These are phyloP conservation scores for Sciurus niger DNA, from an alignment of 2,113 vertebrate genomes.

Conservation along the genomic window DNA sequence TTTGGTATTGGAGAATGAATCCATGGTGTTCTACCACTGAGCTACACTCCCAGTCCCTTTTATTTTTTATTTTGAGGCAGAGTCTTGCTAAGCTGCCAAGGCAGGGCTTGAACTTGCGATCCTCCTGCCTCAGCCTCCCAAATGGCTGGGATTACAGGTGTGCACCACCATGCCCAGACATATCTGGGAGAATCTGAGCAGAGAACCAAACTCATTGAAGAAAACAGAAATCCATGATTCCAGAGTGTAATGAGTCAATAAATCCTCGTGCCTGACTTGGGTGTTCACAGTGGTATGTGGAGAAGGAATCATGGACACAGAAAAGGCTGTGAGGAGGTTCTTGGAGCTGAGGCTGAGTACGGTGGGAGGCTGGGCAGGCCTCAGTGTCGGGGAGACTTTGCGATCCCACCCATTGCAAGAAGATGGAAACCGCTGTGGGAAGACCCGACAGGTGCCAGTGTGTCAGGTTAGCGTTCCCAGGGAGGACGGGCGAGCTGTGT, in stretches of 20 bases:
- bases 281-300: neutral
- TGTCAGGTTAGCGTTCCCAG: neutral
- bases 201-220: neutral
- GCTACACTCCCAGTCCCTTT: too few species aligned
- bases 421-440: neutral
- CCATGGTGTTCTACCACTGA: too few species aligned
- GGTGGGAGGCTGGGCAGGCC: too few species aligned
- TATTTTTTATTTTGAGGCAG: too few species aligned
- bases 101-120: too few species aligned
- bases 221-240: neutral
- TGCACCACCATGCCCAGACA: neutral
- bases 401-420: too few species aligned
- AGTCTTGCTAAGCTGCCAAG: too few species aligned
- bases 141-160: too few species aligned
- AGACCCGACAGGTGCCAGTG: neutral
- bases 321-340: neutral
- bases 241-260: neutral
- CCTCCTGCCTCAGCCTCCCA: too few species aligned
- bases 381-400: too few species aligned
- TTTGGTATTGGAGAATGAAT: too few species aligned
- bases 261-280: neutral
- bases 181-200: neutral
- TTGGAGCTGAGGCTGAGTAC: neutral
- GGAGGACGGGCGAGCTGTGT: neutral
- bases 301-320: neutral